phyloP scores from a whole-genome alignment of 1,140 invertebrate genomes.

The Parasteatoda tepidariorum region DNA sequence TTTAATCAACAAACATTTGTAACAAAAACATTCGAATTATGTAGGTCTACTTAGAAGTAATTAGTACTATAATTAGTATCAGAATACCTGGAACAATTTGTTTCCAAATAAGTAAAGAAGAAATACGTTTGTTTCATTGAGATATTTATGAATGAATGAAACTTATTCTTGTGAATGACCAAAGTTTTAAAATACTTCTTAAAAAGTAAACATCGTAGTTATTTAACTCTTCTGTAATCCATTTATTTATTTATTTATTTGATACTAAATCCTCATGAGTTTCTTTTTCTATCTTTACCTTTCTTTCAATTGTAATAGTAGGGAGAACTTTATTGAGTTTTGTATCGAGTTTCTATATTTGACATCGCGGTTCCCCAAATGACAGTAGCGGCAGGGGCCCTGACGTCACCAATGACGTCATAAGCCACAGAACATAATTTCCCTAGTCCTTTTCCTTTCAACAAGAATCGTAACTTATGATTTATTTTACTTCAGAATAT shows the following conservation, averaged over 20 bases:
- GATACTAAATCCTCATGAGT: neutral
- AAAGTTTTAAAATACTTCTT: too few relatives aligned
- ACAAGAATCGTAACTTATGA: neutral
- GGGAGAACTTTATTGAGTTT: slow-evolving; percentile 43
- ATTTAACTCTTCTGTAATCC: too few relatives aligned
- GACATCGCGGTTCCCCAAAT: slow-evolving; percentile 39
- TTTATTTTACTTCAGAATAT: neutral
- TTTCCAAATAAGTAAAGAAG: too few relatives aligned
- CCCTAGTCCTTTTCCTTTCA: neutral
- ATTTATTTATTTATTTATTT: neutral
- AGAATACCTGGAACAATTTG: too few relatives aligned
- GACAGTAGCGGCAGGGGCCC: slow-evolving; percentile 19
- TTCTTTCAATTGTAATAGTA: neutral
- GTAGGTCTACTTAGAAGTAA: too few relatives aligned
- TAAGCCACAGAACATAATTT: slow-evolving; percentile 4
- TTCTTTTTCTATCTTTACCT: neutral
- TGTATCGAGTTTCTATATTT: slow-evolving; percentile 53
- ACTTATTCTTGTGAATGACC: too few relatives aligned
- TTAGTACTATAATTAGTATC: too few relatives aligned
- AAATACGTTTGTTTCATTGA: too few relatives aligned
- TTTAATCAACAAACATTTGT: too few relatives aligned
- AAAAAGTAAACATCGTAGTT: too few relatives aligned
- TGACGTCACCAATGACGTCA: slow-evolving; percentile 43
- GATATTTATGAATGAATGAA: too few relatives aligned
- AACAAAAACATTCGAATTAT: too few relatives aligned